These are phyloP conservation scores for Pterostichus niger DNA, from an alignment of 2,888 invertebrate species.

Conservation along the genomic window DNA sequence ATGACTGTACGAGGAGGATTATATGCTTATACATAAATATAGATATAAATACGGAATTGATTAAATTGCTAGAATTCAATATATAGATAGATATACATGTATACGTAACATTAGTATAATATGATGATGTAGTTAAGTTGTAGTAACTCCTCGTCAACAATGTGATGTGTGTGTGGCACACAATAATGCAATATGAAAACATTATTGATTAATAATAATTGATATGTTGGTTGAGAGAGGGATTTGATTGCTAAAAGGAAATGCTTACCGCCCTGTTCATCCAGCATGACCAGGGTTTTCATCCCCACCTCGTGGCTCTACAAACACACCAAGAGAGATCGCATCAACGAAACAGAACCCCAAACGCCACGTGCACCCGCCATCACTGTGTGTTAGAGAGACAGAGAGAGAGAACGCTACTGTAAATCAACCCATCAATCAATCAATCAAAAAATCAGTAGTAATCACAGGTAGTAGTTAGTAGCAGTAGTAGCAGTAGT, in stretches of 20 bases:
- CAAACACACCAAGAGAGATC: constrained; percentile 80
- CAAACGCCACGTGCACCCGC: constrained; percentile 65
- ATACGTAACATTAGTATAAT: constrained; percentile 18
- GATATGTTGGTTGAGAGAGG: constrained; percentile 54
- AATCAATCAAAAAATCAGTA: constrained; percentile 59
- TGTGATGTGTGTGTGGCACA: constrained; percentile 64
- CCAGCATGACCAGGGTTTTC: constrained; percentile 99
- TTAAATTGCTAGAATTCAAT: constrained; percentile 49
- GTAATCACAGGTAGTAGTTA: constrained; percentile 18
- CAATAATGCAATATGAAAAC: constrained; percentile 61
- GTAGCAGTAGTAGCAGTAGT: constrained; percentile 63
- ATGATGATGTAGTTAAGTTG: constrained; percentile 42
- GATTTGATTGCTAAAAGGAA: constrained; percentile 73
- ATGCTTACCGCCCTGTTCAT: constrained; percentile 99
- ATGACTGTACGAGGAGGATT: constrained; percentile 64
- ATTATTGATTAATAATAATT: constrained; percentile 59
- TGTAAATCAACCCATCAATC: constrained; percentile 63
- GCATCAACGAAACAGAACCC: constrained; percentile 65
- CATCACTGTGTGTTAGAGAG: constrained; percentile 63
- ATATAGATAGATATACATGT: constrained; percentile 33
- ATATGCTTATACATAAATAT: constrained; percentile 58
- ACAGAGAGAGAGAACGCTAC: constrained; percentile 65
- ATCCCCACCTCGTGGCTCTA: constrained; percentile 99
- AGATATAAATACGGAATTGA: constrained; percentile 52
- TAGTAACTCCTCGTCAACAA: constrained; percentile 60